Percentiles rank a stretch among this genome's conserved stretches.
Evolutionary conservation across 1,140 invertebrate species (phyloP).

Genomic region (Eulimnadia texana): DNA sequence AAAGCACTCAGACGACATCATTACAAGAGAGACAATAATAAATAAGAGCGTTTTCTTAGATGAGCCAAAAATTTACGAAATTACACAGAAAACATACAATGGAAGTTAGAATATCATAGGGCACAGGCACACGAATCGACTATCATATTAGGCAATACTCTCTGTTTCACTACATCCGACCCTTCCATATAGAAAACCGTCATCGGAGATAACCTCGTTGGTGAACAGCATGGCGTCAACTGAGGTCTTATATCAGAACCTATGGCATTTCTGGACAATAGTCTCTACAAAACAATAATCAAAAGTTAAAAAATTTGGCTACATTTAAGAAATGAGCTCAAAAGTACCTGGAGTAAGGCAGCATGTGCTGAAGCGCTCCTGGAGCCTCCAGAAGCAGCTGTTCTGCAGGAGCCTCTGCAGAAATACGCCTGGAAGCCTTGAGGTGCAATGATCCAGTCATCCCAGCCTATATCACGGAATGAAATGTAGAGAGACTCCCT

Average conservation of each 20-base stretch:
- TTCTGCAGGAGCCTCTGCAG: slow-evolving; percentile 59
- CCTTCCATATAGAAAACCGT: slow-evolving; percentile 55
- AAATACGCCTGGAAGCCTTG: slow-evolving; percentile 67
- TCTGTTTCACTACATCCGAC: slow-evolving; percentile 54
- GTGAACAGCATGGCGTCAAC: slow-evolving; percentile 59
- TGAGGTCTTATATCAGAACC: slow-evolving; percentile 9
- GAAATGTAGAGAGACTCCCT: slow-evolving; percentile 63
- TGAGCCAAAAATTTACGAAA: neutral
- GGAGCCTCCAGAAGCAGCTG: slow-evolving; percentile 37
- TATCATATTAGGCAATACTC: slow-evolving; percentile 65
- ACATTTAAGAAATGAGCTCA: neutral
- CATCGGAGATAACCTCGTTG: slow-evolving; percentile 55
- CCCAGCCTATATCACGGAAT: slow-evolving; percentile 72
- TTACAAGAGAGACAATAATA: too few species aligned
- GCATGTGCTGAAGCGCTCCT: slow-evolving; percentile 33
- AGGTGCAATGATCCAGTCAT: slow-evolving; percentile 72
- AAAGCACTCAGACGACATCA: too few species aligned
- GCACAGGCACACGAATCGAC: slow-evolving; percentile 61
- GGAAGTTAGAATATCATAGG: neutral
- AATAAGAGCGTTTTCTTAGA: neutral
- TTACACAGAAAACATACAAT: neutral
- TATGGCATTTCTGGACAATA: slow-evolving; percentile 10
- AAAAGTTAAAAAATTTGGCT: neutral
- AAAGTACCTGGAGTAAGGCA: slow-evolving; percentile 47
- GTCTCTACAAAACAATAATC: slow-evolving; percentile 3